Evolutionary conservation across 2,113 vertebrate species (phyloP).

Genomic region (Carassius gibelio): DNA sequence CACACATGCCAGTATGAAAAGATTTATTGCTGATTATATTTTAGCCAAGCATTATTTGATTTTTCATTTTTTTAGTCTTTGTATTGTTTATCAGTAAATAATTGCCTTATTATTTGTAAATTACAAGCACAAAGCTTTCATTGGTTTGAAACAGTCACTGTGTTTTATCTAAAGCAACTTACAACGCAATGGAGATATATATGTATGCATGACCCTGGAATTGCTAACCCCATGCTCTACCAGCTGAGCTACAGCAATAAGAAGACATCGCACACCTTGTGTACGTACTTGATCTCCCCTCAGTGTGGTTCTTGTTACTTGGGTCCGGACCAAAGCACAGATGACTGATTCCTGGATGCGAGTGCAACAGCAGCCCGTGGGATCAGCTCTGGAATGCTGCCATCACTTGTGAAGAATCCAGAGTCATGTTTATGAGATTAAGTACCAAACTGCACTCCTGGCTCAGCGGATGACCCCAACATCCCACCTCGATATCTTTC

Average conservation of each 20-base stretch:
- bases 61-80: not conserved
- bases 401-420: slow-evolving; percentile 34
- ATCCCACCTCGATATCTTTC: slow-evolving; percentile 42
- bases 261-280: slow-evolving; percentile 2
- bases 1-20: not conserved
- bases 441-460: slow-evolving; percentile 35
- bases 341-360: slow-evolving; percentile 39
- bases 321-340: not conserved
- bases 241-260: slow-evolving; percentile 22
- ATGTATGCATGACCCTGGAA: not conserved
- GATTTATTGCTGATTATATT: slow-evolving; percentile 4
- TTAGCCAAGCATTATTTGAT: not conserved
- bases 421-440: slow-evolving; percentile 42
- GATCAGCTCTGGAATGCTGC: slow-evolving; percentile 35
- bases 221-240: not conserved
- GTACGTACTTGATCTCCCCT: slow-evolving; percentile 3
- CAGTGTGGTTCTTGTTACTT: slow-evolving; percentile 20
- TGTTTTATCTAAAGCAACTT: not conserved
- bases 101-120: not conserved
- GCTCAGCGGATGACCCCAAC: slow-evolving; percentile 32
- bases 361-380: slow-evolving; percentile 8
- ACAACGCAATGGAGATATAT: not conserved
- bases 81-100: not conserved
- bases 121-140: not conserved
- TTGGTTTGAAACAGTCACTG: not conserved